Percentiles rank a stretch among this genome's conserved stretches.
phyloP scores from a whole-genome alignment of 1,140 invertebrate genomes.

The Bradysia coprophila region DNA sequence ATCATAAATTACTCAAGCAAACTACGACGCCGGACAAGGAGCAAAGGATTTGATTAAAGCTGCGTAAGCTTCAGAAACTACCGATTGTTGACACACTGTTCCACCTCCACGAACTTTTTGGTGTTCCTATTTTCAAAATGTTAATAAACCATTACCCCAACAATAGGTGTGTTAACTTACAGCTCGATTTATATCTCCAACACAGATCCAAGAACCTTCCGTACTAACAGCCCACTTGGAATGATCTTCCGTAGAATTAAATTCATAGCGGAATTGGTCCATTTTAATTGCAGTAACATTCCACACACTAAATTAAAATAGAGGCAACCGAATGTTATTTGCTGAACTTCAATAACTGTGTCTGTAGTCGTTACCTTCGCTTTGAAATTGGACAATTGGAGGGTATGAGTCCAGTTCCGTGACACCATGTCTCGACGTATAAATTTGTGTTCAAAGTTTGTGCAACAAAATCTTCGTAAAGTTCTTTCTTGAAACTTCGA shows the following conservation, averaged over 20 bases:
- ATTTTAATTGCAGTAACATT: too few relatives aligned
- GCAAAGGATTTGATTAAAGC: constrained; percentile 25
- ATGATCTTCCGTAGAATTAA: too few relatives aligned
- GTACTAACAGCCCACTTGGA: constrained; percentile 77
- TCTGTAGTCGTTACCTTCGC: too few relatives aligned
- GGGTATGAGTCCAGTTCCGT: constrained; percentile 50
- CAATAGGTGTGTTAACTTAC: constrained; percentile 26
- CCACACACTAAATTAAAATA: too few relatives aligned
- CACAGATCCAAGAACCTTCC: constrained; percentile 53
- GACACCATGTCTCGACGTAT: constrained; percentile 73
- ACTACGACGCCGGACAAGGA: too few relatives aligned
- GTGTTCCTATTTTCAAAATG: constrained; percentile 36
- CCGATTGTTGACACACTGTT: constrained; percentile 48
- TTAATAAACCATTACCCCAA: constrained; percentile 4
- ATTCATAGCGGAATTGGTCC: too few relatives aligned
- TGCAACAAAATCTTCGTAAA: constrained; percentile 65
- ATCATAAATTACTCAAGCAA: too few relatives aligned
- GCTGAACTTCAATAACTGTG: too few relatives aligned
- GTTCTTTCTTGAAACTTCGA: constrained; percentile 54
- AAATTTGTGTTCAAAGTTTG: constrained; percentile 47
- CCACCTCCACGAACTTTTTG: constrained; percentile 66
- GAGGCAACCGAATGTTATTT: too few relatives aligned
- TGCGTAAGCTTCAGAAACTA: constrained; percentile 33
- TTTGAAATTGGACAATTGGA: constrained; percentile 38
- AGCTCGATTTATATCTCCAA: constrained; percentile 85